These are phyloP conservation scores for Octonoba sinensis DNA, from an alignment of 2,888 invertebrate species.

Conservation along the genomic window DNA sequence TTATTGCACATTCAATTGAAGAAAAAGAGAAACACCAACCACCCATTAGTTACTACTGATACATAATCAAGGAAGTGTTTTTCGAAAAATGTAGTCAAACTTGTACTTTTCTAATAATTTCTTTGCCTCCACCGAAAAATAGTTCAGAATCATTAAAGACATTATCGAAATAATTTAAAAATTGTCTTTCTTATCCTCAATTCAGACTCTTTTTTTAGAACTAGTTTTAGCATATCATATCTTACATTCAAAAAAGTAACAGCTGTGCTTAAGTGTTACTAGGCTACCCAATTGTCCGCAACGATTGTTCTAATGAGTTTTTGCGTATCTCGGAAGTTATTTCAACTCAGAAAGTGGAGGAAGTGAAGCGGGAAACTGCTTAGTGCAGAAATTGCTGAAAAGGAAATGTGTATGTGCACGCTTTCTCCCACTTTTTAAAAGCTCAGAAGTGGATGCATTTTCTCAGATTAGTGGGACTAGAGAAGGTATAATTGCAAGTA, in stretches of 20 bases:
- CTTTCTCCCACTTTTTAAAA: constrained; percentile 18
- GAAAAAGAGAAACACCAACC: no score
- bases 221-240: constrained; percentile 13
- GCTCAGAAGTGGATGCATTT: constrained; percentile 27
- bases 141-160: constrained; percentile 7
- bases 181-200: not conserved
- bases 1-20: no score
- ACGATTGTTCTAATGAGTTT: constrained; percentile 24
- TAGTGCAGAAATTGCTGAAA: no score
- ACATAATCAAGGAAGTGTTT: not conserved
- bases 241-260: constrained; percentile 9
- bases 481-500: no score
- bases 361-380: not conserved
- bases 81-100: constrained; percentile 18
- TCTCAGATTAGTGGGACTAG: not conserved
- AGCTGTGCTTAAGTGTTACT: constrained; percentile 31
- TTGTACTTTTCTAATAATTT: not conserved
- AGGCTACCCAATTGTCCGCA: constrained; percentile 13
- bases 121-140: constrained; percentile 5
- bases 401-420: not conserved
- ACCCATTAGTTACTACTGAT: no score
- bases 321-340: constrained; percentile 12
- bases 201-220: no score
- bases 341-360: constrained; percentile 1
- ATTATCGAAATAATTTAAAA: not conserved